Base-by-base conservation (phyloP, 2,113 vertebrate species). In the Neolamprologus modestus region DNA sequence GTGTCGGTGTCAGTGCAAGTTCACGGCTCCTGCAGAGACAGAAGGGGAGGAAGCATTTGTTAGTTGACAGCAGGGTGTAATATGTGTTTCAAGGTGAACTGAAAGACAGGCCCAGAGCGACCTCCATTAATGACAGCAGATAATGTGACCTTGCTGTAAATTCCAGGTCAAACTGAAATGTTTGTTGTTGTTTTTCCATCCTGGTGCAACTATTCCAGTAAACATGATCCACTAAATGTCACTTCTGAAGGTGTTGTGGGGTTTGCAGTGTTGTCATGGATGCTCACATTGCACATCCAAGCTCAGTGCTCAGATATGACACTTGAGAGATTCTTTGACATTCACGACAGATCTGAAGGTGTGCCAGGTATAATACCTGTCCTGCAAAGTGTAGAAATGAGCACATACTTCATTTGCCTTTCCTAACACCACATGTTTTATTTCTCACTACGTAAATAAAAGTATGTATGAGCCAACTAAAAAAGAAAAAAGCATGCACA, bases 31-130 rank as follows among this genome's bases (percentile, higher is more conserved):
- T 17, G 10, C 53, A 63, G 21, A 42, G 50, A 68, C 33, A 68
- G 19, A 68, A 12, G 31, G 63, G 33, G 63, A 21, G 4, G 31
- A 57, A 8, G 26, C 33, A 40, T 16, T 37, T 81, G 33, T 66
- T 53, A 31, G 47, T 21, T 59, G 12, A n/a, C 33, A 73, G 10
- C 37, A 82, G 24, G 11, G 47, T 66, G 68, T 53, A 42, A 55
- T 50, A 19, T 19, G 14, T 42, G 11, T 42, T 73, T 93, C 88
- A 95, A 96, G 93, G 94, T 94, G 92, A 93, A 84, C 84, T 85
- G 90, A 91, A 90, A 92, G 82, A 84, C 90, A 73, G 84, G 79
- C 52, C 21, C 55, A 80, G 82, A 13, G 61, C 82, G 40, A 88
- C 71, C 81, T 84, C 53, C 45, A 33, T 57, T 66, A 26, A 33